Evolutionary conservation across 37 sponge, comb jelly and placozoan species (phyloP).

Genomic region (Bolinopsis microptera): DNA sequence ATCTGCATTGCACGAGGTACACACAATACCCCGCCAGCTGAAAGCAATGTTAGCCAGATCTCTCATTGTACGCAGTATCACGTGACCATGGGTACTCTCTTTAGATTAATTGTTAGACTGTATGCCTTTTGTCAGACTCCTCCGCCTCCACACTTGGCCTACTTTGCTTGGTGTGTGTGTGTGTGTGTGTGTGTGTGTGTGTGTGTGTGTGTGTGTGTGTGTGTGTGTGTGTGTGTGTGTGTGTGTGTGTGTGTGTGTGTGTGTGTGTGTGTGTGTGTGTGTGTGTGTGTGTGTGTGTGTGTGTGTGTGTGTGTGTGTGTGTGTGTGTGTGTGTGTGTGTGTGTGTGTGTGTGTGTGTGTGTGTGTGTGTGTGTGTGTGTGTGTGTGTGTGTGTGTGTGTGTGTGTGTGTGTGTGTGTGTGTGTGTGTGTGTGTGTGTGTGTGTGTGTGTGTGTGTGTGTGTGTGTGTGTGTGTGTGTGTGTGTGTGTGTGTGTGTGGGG

Average conservation of each 20-base stretch:
- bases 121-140: not conserved
- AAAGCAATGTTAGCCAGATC: too few species aligned
- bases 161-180: conserved; percentile 70
- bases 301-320: conserved; percentile 71
- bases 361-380: conserved; percentile 71
- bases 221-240: conserved; percentile 71
- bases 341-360: conserved; percentile 71
- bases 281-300: conserved; percentile 71
- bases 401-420: conserved; percentile 71
- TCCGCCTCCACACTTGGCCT: too few species aligned
- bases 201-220: conserved; percentile 73
- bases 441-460: conserved; percentile 71
- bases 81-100: not conserved
- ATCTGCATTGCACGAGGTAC: too few species aligned
- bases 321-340: conserved; percentile 70
- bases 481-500: conserved; percentile 71
- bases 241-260: conserved; percentile 70
- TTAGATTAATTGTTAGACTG: not conserved
- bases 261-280: conserved; percentile 71
- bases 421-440: conserved; percentile 70
- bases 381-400: conserved; percentile 71
- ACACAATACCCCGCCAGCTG: too few species aligned
- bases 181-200: conserved; percentile 71
- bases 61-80: not conserved
- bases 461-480: conserved; percentile 71